Evolutionary conservation across 2,113 vertebrate species (phyloP).

Genomic region (Pteronura brasiliensis): DNA sequence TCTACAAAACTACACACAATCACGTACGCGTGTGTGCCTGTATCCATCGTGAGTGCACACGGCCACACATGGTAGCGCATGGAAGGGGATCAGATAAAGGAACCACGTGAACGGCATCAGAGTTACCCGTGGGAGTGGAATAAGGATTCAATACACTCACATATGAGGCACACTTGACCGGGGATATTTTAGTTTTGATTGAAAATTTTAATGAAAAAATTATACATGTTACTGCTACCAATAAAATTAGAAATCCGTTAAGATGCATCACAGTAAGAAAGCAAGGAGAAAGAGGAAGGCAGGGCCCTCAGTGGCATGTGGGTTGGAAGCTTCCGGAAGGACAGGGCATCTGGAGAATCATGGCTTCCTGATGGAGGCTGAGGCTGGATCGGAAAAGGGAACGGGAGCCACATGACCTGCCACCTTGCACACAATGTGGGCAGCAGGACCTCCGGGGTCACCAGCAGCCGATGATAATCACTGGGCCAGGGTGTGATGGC

Average conservation of each 20-base stretch:
- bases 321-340: fast-evolving
- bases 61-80: fast-evolving
- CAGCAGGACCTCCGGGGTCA: not conserved
- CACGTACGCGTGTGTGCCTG: fast-evolving
- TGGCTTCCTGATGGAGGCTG: not conserved
- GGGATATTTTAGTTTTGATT: not conserved
- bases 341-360: not conserved
- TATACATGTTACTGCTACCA: not conserved
- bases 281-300: fast-evolving
- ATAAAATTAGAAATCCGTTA: not conserved
- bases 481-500: too few relatives aligned
- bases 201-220: not conserved
- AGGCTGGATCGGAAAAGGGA: too few relatives aligned
- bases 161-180: fast-evolving
- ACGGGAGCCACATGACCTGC: fast-evolving
- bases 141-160: not conserved
- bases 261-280: not conserved
- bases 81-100: fast-evolving
- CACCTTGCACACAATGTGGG: too few relatives aligned
- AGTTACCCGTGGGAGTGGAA: not conserved
- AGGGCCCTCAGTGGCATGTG: fast-evolving
- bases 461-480: not conserved
- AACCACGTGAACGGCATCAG: fast-evolving
- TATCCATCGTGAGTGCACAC: fast-evolving
- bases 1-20: fast-evolving